Conservation (phyloP, 2,113 vertebrate genomes). For the Brachionichthys hirsutus region DNA sequence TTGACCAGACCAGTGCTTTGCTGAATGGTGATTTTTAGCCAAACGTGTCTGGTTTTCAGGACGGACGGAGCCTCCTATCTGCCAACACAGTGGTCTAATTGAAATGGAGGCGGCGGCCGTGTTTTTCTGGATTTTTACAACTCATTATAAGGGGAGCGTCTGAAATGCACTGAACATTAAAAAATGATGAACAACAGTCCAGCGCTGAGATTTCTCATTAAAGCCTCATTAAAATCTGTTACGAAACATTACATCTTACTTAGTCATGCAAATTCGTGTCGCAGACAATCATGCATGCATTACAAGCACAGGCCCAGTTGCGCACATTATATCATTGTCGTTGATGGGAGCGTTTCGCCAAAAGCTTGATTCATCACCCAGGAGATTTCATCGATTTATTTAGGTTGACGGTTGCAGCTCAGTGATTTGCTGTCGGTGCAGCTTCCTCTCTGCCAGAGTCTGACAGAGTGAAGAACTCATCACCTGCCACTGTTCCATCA, state of each 20-base stretch:
- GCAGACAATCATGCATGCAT: not conserved
- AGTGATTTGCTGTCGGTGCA: slow-evolving; percentile 26
- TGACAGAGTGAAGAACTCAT: slow-evolving; percentile 19
- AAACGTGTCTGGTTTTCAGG: not conserved
- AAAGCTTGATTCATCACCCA: slow-evolving; percentile 34
- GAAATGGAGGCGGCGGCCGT: slow-evolving; percentile 8
- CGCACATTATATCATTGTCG: slow-evolving; percentile 21
- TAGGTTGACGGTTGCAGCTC: slow-evolving; percentile 26
- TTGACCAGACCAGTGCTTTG: not conserved
- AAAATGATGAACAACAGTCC: not conserved
- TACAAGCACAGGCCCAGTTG: not conserved
- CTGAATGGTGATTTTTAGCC: not conserved
- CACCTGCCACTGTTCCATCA: slow-evolving; percentile 28
- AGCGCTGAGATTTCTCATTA: slow-evolving; percentile 16
- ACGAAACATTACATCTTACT: not conserved
- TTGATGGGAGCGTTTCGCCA: slow-evolving; percentile 25
- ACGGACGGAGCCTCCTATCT: not conserved
- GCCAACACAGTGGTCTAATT: slow-evolving; percentile 13
- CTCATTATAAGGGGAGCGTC: slow-evolving; percentile 1
- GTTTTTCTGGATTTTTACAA: slow-evolving; percentile 7
- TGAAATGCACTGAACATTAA: slow-evolving; percentile 8
- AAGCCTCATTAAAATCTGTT: slow-evolving; percentile 20
- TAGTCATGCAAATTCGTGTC: not conserved
- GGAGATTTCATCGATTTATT: slow-evolving; percentile 40
- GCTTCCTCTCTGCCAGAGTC: slow-evolving; percentile 14